Evolutionary conservation across 2,888 invertebrate species (phyloP), one percentile per base, ranked within the genome.

Genomic region (Smittia sp.): DNA sequence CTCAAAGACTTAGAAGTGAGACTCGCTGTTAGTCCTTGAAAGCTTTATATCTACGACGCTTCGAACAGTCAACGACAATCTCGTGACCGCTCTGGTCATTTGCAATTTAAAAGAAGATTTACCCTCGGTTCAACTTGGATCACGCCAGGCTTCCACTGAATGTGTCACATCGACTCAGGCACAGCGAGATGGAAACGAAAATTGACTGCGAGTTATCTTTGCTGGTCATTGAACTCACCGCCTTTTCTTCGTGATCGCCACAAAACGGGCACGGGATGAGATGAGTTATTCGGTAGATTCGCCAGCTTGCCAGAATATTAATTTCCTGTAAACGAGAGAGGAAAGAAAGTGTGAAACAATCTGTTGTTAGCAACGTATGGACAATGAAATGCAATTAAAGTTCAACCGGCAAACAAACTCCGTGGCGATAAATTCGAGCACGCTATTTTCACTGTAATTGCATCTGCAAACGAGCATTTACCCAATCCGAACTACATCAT

Each of bases 241-340:
- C 90, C 89, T 86, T 91, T 91, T 80, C 90, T 87, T 82, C 92
- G 88, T 81, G 90, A 87, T 77, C 90, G 89, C 92, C 92, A 92
- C 84, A 91, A 87, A 84, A 92, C 92, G 81, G 90, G 91, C 84
- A 72, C 72, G n/a, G 72, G 62, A 62, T 72, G 58, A 72, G 69
- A 69, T 27, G 69, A 54, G 52, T 69, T 69, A 69, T 69, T 69
- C 11, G 69, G 69, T 69, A 69, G 20, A 22, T 15, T 18, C 52
- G 69, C 69, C 69, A 69, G 69, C 69, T 69, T 69, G 69, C 52
- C 54, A 54, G 18, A 9, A 18, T n/a, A 13, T n/a, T 24, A 20
- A 22, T 54, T 32, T 69, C 69, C 69, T 69, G 20, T 3, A 69
- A 69, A 20, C 4, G 54, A 27, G 46, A 46, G 25, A 27, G 13